Percentiles rank a stretch among this genome's conserved stretches.
Conservation (phyloP, 2,113 vertebrate genomes). For the Isurus oxyrinchus region DNA sequence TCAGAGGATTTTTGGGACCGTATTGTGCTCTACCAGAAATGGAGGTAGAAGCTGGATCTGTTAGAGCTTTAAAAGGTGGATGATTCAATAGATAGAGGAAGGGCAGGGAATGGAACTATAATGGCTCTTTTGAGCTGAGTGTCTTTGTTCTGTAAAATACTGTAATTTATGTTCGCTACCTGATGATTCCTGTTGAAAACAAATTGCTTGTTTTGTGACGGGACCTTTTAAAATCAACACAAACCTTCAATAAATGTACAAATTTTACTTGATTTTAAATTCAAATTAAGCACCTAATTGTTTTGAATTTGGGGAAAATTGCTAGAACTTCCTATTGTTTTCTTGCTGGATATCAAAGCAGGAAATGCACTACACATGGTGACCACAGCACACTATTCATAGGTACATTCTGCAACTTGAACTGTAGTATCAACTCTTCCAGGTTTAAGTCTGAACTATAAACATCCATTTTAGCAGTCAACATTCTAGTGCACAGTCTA, state of each 20-base stretch:
- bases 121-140: not conserved
- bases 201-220: not conserved
- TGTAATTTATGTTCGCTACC: not conserved
- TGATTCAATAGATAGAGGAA: not conserved
- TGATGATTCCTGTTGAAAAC: not conserved
- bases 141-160: not conserved
- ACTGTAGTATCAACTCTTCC: not conserved
- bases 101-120: not conserved
- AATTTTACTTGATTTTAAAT: too few species aligned
- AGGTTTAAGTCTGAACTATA: not conserved
- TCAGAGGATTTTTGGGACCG: not conserved
- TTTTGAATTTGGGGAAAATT: not conserved
- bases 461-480: not conserved
- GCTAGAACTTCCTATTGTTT: not conserved
- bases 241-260: not conserved
- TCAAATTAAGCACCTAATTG: not conserved
- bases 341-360: not conserved
- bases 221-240: not conserved
- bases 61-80: too few species aligned
- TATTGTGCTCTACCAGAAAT: not conserved
- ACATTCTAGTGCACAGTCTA: not conserved
- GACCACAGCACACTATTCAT: not conserved
- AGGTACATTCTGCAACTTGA: not conserved
- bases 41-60: too few species aligned
- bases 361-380: not conserved